Percentiles rank a stretch among this genome's conserved stretches.
Conservation (phyloP, 2,113 vertebrate species). For the Lycaon pictus region DNA sequence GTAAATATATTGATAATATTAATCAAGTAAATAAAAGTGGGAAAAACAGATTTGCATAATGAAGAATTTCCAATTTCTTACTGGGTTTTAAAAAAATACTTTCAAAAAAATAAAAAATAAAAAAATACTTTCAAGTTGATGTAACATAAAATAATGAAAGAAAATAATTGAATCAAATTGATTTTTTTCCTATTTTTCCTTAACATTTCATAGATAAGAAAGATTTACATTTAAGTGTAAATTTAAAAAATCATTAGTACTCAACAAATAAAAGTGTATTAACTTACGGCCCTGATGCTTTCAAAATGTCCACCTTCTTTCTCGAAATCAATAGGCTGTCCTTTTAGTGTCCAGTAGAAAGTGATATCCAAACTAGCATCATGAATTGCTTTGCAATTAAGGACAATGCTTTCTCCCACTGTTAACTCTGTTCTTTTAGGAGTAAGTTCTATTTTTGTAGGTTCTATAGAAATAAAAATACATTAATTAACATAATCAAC, state of each 20-base stretch:
- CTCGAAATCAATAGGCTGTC: conserved; percentile 93
- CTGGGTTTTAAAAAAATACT: not conserved
- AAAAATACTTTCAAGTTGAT: not conserved
- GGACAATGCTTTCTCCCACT: conserved; percentile 96
- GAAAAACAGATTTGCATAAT: not conserved
- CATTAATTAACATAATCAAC: not conserved
- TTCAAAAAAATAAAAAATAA: not conserved
- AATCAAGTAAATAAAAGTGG: not conserved
- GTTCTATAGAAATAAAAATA: conserved; percentile 90
- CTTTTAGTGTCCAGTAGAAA: conserved; percentile 95
- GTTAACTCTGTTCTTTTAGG: conserved; percentile 95
- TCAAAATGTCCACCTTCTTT: conserved; percentile 97
- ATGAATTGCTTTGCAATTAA: conserved; percentile 95
- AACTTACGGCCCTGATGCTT: conserved; percentile 97
- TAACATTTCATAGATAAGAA: conserved; percentile 16
- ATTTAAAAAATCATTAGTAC: conserved; percentile 25
- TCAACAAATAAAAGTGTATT: conserved; percentile 51
- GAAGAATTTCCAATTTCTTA: not conserved
- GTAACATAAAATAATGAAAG: conserved; percentile 12
- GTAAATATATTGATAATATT: not conserved
- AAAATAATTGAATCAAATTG: not conserved
- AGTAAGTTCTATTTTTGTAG: conserved; percentile 95
- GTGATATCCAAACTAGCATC: conserved; percentile 93
- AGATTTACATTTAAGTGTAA: not conserved
- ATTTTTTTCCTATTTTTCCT: not conserved